Conservation (phyloP, 2,113 vertebrate species). For the Proterorhinus semilunaris region DNA sequence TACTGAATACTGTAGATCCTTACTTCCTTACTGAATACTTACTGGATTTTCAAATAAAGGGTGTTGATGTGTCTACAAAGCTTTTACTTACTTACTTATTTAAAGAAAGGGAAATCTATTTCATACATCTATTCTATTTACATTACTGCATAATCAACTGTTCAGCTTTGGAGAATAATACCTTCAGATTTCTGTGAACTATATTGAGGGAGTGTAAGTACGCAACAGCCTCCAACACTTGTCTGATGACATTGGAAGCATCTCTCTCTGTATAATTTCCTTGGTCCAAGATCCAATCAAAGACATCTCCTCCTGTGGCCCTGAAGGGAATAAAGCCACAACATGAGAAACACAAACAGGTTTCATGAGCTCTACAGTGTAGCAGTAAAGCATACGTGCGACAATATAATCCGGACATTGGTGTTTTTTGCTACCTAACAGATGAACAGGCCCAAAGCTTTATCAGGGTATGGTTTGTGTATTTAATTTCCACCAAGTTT, state of each 20-base stretch:
- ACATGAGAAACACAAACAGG: neutral
- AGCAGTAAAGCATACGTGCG: constrained; percentile 30
- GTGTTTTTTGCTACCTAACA: constrained; percentile 34
- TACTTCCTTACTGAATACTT: too few relatives aligned
- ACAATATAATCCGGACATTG: constrained; percentile 12
- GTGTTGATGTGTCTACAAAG: constrained; percentile 36
- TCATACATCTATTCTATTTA: neutral
- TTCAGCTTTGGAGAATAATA: constrained; percentile 30
- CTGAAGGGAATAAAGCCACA: constrained; percentile 49
- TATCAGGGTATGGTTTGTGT: neutral
- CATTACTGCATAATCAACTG: neutral
- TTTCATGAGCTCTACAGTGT: neutral
- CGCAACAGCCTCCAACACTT: constrained; percentile 80
- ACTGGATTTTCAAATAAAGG: constrained; percentile 35
- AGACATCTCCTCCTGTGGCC: constrained; percentile 84
- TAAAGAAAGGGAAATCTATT: constrained; percentile 33
- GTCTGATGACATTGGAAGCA: constrained; percentile 79
- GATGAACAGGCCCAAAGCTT: constrained; percentile 22
- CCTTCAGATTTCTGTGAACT: constrained; percentile 85
- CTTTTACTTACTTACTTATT: constrained; percentile 13
- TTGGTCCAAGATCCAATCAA: constrained; percentile 86
- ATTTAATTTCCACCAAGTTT: neutral
- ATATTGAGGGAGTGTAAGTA: constrained; percentile 85
- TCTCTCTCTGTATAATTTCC: constrained; percentile 86
- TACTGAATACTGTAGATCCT: neutral